A percentile compares a stretch with the other conserved stretches of the same genome.
Evolutionary conservation across 53 echinoderm and acorn worm species (phyloP).

Genomic region (Apostichopus leukothele): DNA sequence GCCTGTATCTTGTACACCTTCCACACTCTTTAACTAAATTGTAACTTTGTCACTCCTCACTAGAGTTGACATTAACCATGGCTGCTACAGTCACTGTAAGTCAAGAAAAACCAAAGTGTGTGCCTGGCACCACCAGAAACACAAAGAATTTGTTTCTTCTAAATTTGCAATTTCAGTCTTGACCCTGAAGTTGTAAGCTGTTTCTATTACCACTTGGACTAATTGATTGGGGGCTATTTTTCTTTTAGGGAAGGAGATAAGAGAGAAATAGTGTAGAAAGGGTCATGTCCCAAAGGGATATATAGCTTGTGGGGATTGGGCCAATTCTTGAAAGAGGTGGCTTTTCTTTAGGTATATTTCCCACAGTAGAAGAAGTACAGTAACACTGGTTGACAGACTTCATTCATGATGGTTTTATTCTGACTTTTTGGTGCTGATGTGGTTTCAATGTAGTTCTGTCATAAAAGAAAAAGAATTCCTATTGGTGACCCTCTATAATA

Average conservation of each 20-base stretch:
- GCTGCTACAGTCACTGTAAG: neutral
- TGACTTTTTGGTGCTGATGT: too few species aligned
- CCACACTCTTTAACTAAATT: too few species aligned
- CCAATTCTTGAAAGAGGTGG: neutral
- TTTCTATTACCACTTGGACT: neutral
- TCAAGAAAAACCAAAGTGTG: too few species aligned
- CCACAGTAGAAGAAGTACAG: neutral
- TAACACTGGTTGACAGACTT: neutral
- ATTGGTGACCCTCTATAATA: too few species aligned
- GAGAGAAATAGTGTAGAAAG: neutral
- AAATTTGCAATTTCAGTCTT: neutral
- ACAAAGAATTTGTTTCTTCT: too few species aligned
- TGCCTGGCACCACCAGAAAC: too few species aligned
- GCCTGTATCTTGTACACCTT: neutral
- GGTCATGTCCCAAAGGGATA: neutral
- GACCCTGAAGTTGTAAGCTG: neutral
- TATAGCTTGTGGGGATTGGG: neutral
- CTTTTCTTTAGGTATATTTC: neutral
- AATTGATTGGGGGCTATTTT: neutral
- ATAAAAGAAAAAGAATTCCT: too few species aligned
- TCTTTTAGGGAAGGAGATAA: neutral
- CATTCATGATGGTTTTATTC: too few species aligned
- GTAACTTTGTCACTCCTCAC: neutral
- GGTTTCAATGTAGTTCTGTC: too few species aligned
- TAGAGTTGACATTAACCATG: constrained; percentile 3